Percentiles rank a stretch among this genome's conserved stretches.
These are phyloP conservation scores for Babylonia areolata DNA, from an alignment of 1,140 invertebrate genomes.

Conservation along the genomic window DNA sequence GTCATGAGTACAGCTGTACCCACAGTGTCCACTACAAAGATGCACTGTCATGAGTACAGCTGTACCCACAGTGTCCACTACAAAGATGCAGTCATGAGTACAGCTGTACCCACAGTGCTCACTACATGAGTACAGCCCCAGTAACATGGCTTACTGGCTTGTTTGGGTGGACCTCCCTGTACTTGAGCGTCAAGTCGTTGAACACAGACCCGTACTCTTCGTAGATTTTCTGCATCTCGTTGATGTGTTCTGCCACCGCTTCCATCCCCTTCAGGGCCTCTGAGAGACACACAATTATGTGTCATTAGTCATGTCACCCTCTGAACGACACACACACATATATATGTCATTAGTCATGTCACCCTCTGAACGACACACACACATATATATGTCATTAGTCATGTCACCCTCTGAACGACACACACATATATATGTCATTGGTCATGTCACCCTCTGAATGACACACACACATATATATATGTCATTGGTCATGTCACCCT, in stretches of 20 bases:
- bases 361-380: no score
- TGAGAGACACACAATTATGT: constrained; percentile 37
- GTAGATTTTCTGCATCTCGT: constrained; percentile 99
- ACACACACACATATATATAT: not conserved
- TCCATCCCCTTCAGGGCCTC: constrained; percentile 86
- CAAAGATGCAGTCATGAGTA: no score
- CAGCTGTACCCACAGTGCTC: no score
- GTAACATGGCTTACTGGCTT: constrained; percentile 61
- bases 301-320: not conserved
- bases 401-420: constrained; percentile 72
- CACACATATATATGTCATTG: not conserved
- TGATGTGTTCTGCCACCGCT: constrained; percentile 99
- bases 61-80: no score
- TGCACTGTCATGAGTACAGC: no score
- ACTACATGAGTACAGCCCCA: no score
- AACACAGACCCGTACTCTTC: constrained; percentile 99
- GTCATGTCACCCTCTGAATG: constrained; percentile 69
- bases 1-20: no score
- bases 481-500: not conserved
- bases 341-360: not conserved
- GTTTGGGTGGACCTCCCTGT: constrained; percentile 67
- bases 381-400: not conserved
- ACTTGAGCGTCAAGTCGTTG: constrained; percentile 77
- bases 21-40: no score
- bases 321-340: constrained; percentile 17